Conservation (phyloP, 2,113 vertebrate genomes). For the Xenopus laevis region DNA sequence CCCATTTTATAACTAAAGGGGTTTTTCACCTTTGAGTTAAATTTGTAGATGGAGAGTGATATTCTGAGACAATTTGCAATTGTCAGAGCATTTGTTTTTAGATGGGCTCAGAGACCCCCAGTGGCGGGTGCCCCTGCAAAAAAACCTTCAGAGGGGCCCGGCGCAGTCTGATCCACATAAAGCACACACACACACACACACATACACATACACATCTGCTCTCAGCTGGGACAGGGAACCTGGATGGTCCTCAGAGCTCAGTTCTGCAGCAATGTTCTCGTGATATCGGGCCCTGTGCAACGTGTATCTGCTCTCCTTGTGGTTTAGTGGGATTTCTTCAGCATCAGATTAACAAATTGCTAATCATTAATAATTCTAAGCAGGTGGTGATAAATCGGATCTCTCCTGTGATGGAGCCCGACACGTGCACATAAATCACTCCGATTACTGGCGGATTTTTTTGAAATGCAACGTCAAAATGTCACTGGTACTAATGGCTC, state of each 20-base stretch:
- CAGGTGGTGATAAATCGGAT: conserved; percentile 99
- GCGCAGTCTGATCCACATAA: too few species aligned
- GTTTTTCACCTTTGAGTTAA: too few species aligned
- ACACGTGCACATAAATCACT: conserved; percentile 99
- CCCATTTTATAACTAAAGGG: too few species aligned
- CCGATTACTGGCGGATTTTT: conserved; percentile 99
- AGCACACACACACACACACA: too few species aligned
- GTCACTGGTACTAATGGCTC: conserved; percentile 98
- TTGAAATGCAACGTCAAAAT: conserved; percentile 98
- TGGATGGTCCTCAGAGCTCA: background rate
- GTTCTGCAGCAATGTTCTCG: background rate
- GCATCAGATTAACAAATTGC: conserved; percentile 99
- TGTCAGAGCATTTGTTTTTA: too few species aligned
- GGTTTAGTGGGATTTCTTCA: conserved; percentile 81
- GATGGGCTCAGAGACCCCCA: too few species aligned
- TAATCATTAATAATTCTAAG: conserved; percentile 99
- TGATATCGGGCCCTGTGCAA: background rate
- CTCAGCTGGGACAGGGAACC: too few species aligned
- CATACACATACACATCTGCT: too few species aligned
- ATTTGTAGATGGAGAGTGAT: too few species aligned
- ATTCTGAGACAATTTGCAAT: too few species aligned
- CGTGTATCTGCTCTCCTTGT: conserved; percentile 53
- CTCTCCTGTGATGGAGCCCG: conserved; percentile 99
- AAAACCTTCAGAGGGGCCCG: too few species aligned
- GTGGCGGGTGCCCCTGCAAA: too few species aligned